These are phyloP conservation scores for Ophioninae sp. DNA, from an alignment of 2,888 invertebrate genomes.

Conservation along the genomic window DNA sequence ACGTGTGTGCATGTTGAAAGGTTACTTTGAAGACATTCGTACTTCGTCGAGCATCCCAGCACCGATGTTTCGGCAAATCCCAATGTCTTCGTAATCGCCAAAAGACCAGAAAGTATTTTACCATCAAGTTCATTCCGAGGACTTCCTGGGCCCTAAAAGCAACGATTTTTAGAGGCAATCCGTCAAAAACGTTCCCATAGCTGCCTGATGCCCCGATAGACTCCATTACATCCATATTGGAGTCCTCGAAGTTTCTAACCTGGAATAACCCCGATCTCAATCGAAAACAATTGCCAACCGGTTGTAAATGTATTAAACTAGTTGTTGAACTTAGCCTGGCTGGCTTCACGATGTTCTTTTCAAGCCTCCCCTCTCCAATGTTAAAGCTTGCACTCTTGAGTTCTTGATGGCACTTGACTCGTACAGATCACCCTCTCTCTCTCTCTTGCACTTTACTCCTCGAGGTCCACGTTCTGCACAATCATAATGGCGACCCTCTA, in stretches of 20 bases:
- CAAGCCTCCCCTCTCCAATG: slow-evolving; percentile 21
- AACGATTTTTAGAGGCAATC: background rate
- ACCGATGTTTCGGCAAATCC: background rate
- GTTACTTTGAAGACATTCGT: background rate
- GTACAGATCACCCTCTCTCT: slow-evolving; percentile 38
- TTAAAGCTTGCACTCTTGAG: slow-evolving; percentile 40
- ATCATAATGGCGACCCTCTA: slow-evolving; percentile 49
- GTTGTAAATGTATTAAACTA: slow-evolving; percentile 74
- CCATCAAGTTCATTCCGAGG: background rate
- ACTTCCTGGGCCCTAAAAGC: background rate
- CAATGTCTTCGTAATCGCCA: background rate
- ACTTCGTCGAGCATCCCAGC: background rate
- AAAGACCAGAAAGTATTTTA: background rate
- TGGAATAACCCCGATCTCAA: slow-evolving; percentile 30
- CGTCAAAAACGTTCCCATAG: background rate
- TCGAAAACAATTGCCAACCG: slow-evolving; percentile 74
- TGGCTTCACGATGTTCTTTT: slow-evolving; percentile 38
- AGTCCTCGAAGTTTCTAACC: background rate
- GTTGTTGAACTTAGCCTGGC: slow-evolving; percentile 57
- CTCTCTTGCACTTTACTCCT: background rate
- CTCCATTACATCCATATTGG: background rate
- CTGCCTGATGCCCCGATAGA: background rate
- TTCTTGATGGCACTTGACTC: slow-evolving; percentile 53
- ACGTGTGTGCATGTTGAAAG: background rate
- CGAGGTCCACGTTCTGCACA: slow-evolving; percentile 39